Conservation (phyloP, 2,797 vertebrate genomes). For the Schizothorax lantsangensis region DNA sequence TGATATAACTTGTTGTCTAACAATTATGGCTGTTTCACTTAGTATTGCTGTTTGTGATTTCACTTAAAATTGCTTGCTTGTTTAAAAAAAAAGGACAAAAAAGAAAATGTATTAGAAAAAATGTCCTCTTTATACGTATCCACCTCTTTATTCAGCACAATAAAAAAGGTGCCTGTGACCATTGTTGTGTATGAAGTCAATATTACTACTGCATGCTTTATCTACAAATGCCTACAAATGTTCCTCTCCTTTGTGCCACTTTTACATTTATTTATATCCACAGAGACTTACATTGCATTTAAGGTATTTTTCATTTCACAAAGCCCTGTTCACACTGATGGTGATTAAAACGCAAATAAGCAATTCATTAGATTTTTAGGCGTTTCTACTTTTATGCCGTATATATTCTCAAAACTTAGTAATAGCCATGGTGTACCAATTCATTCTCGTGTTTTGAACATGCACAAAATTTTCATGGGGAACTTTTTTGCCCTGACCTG, state of each 20-base stretch:
- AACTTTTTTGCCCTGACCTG: background rate
- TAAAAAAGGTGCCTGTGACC: conserved; percentile 80
- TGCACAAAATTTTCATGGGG: background rate
- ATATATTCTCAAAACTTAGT: background rate
- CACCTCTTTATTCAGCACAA: conserved; percentile 92
- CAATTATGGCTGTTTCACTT: conserved; percentile 81
- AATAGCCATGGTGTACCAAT: background rate
- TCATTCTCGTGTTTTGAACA: background rate
- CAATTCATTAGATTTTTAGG: background rate
- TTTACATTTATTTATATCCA: background rate
- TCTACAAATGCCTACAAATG: background rate
- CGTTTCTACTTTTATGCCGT: background rate
- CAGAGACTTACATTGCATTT: background rate
- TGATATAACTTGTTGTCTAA: conserved; percentile 80
- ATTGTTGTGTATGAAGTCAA: conserved; percentile 42
- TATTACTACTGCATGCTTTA: conserved; percentile 35
- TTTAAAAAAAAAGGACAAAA: conserved; percentile 67
- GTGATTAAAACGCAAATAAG: background rate
- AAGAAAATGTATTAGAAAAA: conserved; percentile 61
- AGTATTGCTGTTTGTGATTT: conserved; percentile 88
- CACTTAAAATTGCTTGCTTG: conserved; percentile 88
- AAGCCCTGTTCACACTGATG: background rate
- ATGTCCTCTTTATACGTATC: conserved; percentile 88
- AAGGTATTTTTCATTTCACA: background rate
- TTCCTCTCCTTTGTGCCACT: background rate